Evolutionary conservation across 1,140 invertebrate species (phyloP).

Genomic region (Agrilus planipennis): DNA sequence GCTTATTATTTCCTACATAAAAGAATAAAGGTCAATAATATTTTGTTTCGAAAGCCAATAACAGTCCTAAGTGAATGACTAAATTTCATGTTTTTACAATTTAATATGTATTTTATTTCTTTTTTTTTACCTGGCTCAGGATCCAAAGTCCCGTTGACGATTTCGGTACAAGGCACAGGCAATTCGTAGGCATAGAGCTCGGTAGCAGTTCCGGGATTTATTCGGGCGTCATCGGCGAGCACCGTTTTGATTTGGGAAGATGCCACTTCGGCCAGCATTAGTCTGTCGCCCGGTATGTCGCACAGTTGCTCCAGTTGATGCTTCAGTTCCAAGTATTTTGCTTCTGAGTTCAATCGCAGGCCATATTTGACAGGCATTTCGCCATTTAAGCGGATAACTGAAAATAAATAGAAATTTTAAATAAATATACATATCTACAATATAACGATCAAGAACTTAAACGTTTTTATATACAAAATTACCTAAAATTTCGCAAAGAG

Average conservation of each 20-base stretch:
- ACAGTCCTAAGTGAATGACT: background rate
- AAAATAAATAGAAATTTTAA: constrained; percentile 2
- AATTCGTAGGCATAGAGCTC: constrained; percentile 39
- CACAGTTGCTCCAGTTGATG: constrained; percentile 53
- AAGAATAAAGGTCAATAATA: no score
- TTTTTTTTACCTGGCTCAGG: constrained; percentile 8
- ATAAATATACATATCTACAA: background rate
- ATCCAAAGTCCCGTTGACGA: background rate
- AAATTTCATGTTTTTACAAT: background rate
- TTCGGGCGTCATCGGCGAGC: constrained; percentile 21
- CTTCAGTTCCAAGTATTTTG: constrained; percentile 61
- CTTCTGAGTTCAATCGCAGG: constrained; percentile 65
- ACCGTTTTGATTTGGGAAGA: constrained; percentile 45
- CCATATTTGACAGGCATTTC: constrained; percentile 72
- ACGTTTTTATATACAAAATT: constrained; percentile 19
- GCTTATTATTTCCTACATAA: no score
- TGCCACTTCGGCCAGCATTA: constrained; percentile 57
- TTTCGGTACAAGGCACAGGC: constrained; percentile 19
- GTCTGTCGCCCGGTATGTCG: constrained; percentile 44
- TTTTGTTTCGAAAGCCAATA: no score
- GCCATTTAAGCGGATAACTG: constrained; percentile 63
- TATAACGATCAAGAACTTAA: background rate
- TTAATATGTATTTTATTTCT: constrained; percentile 15
- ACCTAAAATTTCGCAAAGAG: constrained; percentile 63
- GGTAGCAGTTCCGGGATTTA: constrained; percentile 26